Percentiles rank a stretch among this genome's conserved stretches.
These are phyloP conservation scores for Amblyjoppa fuscipennis DNA, from an alignment of 2,888 invertebrate species.

Conservation along the genomic window DNA sequence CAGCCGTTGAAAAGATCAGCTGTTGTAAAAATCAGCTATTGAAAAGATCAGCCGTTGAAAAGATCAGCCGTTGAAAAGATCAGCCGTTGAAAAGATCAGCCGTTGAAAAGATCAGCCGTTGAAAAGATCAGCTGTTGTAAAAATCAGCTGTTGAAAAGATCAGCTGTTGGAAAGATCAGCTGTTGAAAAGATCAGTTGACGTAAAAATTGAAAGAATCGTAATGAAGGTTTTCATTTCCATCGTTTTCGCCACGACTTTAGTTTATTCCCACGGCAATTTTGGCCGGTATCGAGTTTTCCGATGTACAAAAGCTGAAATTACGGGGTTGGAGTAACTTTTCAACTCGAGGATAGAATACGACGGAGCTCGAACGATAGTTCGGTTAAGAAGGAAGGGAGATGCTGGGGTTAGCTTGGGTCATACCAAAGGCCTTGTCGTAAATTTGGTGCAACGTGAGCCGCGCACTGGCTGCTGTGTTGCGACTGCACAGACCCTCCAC, in stretches of 20 bases:
- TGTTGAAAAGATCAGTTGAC: no score
- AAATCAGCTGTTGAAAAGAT: no score
- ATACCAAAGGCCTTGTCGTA: slow-evolving; percentile 34
- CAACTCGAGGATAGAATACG: slow-evolving; percentile 16
- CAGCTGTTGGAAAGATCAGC: no score
- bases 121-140: no score
- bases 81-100: no score
- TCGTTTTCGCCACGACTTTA: no score
- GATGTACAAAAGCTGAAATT: not conserved
- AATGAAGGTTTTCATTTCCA: not conserved
- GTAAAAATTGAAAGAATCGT: not conserved
- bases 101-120: no score
- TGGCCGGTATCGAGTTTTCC: not conserved
- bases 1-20: not conserved
- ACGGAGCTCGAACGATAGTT: not conserved
- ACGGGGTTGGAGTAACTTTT: not conserved
- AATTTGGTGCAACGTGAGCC: slow-evolving; percentile 34
- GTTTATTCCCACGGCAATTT: not conserved
- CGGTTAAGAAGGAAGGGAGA: slow-evolving; percentile 6
- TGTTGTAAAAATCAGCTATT: not conserved
- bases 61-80: not conserved
- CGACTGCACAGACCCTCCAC: slow-evolving; percentile 23
- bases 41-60: not conserved
- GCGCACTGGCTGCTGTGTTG: not conserved
- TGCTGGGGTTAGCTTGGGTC: slow-evolving; percentile 17